Evolutionary conservation across 1,140 invertebrate genomes (phyloP).

Genomic region (Plectrocnemia conspersa): DNA sequence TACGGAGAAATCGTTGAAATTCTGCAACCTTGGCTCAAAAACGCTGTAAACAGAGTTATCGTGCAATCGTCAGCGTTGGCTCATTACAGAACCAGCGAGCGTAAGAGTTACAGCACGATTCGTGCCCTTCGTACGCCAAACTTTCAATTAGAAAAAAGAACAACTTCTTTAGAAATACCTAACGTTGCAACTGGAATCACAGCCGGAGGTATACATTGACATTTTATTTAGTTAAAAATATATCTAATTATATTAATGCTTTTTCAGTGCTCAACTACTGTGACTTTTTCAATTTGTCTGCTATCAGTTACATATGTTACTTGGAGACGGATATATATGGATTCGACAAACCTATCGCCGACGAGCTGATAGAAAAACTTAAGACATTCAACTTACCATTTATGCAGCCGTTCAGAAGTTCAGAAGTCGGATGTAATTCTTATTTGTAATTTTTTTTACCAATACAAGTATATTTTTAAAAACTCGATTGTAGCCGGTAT

Average conservation of each 20-base stretch:
- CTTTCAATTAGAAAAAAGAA: slow-evolving; percentile 4
- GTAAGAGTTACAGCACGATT: slow-evolving; percentile 10
- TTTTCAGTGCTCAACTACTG: slow-evolving; percentile 24
- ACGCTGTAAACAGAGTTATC: slow-evolving; percentile 12
- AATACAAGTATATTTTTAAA: background rate
- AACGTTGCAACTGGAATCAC: slow-evolving; percentile 31
- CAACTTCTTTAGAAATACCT: slow-evolving; percentile 22
- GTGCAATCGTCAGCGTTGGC: slow-evolving; percentile 19
- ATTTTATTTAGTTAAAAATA: slow-evolving; percentile 1
- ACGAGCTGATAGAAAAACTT: slow-evolving; percentile 16
- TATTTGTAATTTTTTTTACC: background rate
- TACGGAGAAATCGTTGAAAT: slow-evolving; percentile 23
- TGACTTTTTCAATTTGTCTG: slow-evolving; percentile 16
- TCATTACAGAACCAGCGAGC: slow-evolving; percentile 16
- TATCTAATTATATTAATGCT: background rate
- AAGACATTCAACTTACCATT: slow-evolving; percentile 16
- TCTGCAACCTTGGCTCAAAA: slow-evolving; percentile 13
- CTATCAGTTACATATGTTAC: slow-evolving; percentile 19
- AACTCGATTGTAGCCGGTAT: background rate
- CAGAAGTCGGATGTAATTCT: background rate
- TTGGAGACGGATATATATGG: slow-evolving; percentile 11
- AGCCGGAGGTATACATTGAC: slow-evolving; percentile 27
- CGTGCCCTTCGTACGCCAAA: slow-evolving; percentile 18
- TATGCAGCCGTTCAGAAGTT: slow-evolving; percentile 7
- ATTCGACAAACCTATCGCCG: slow-evolving; percentile 9